Percentiles rank a stretch among this genome's conserved stretches.
These are phyloP conservation scores for Hephaestus fuliginosus DNA, from an alignment of 2,797 vertebrate species.

Conservation along the genomic window DNA sequence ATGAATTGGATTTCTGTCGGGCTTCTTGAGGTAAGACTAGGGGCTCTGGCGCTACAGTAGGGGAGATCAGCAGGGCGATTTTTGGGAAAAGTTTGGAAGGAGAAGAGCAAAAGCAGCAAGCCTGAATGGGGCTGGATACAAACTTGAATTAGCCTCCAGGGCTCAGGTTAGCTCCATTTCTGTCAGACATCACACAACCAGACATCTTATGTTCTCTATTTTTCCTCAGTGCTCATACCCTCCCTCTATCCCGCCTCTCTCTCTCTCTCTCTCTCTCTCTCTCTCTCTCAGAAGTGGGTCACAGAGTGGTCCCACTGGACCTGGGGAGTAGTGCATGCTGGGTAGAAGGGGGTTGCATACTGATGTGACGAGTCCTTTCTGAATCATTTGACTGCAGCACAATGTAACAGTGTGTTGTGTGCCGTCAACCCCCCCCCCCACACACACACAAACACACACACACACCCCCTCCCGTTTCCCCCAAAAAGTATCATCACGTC, in stretches of 20 bases:
- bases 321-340: slow-evolving; percentile 82
- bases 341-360: slow-evolving; percentile 85
- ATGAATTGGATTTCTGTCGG: slow-evolving; percentile 59
- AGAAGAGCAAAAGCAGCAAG: slow-evolving; percentile 54
- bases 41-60: slow-evolving; percentile 58
- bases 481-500: slow-evolving; percentile 87
- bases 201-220: slow-evolving; percentile 83
- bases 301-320: slow-evolving; percentile 87
- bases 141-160: slow-evolving; percentile 81
- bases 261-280: slow-evolving; percentile 64
- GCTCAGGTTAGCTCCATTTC: slow-evolving; percentile 85
- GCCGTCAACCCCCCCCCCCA: slow-evolving; percentile 19
- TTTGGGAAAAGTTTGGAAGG: slow-evolving; percentile 63
- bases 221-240: slow-evolving; percentile 77
- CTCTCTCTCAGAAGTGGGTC: slow-evolving; percentile 85
- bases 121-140: slow-evolving; percentile 70
- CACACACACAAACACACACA: not conserved
- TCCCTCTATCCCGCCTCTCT: slow-evolving; percentile 73
- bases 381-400: slow-evolving; percentile 82
- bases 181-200: slow-evolving; percentile 84
- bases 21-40: slow-evolving; percentile 63
- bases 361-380: slow-evolving; percentile 85
- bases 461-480: not conserved
- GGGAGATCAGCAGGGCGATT: slow-evolving; percentile 58
- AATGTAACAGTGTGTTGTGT: slow-evolving; percentile 69